phyloP scores from a whole-genome alignment of 2,888 invertebrate genomes.

The Heliconius ethilla region DNA sequence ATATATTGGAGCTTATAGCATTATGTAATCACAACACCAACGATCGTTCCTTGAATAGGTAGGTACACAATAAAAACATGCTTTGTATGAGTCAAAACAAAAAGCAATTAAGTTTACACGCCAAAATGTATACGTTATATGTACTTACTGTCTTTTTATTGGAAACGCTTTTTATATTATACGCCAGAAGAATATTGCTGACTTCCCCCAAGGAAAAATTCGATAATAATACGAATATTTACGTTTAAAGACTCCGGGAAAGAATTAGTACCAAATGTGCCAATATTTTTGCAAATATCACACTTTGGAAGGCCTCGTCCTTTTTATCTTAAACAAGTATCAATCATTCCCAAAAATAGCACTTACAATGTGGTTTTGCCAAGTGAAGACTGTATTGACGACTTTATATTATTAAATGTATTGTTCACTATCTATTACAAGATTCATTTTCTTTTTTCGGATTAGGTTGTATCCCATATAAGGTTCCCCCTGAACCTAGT shows the following conservation, averaged over 20 bases:
- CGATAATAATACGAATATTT: slow-evolving; percentile 13
- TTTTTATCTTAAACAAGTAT: slow-evolving; percentile 14
- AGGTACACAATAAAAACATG: background rate
- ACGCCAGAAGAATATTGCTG: background rate
- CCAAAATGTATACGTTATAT: background rate
- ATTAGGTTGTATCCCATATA: too few species aligned
- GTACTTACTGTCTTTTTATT: slow-evolving; percentile 12
- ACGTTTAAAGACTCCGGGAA: background rate
- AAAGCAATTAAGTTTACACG: slow-evolving; percentile 8
- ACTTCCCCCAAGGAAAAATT: slow-evolving; percentile 14
- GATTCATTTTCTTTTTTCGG: too few species aligned
- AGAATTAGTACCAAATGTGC: slow-evolving; percentile 5
- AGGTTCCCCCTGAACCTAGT: too few species aligned
- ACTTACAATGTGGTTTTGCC: background rate
- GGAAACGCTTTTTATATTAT: slow-evolving; percentile 14
- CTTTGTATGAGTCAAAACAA: background rate
- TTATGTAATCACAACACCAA: background rate
- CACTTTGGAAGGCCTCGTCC: background rate
- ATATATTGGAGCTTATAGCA: too few species aligned
- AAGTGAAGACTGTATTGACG: background rate
- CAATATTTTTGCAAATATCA: background rate
- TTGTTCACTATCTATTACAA: background rate
- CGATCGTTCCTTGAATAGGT: background rate
- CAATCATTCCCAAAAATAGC: background rate
- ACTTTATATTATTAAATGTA: background rate